Evolutionary conservation across 2,888 invertebrate genomes (phyloP), one percentile per base, ranked within the genome.

Genomic region (Tridacna crocea): DNA sequence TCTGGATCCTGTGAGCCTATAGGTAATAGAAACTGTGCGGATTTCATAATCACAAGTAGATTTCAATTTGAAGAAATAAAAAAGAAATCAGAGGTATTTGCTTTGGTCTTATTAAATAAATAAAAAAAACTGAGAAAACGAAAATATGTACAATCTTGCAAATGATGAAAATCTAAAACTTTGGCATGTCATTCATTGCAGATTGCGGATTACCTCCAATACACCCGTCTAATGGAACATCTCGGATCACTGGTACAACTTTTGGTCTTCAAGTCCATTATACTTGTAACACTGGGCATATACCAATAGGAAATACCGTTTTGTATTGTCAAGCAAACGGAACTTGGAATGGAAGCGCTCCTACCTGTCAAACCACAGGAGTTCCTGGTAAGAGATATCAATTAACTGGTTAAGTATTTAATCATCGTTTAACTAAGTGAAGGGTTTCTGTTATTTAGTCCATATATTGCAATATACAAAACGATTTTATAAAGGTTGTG

Each of bases 321-420:
- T 15, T 65, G 27, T 22, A 65, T 17, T 65, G 65, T 19, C 65
- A 65, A 27, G 65, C 65, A 36, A 65, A 65, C 26, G 36, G 36
- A 65, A 65, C 65, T 11, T 65, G 65, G 65, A 36, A 65, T 27
- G 65, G 36, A 26, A 65, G 65, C 65, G 8, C 65, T 24, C 60
- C 60, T 60, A 22, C 60, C 24, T 60, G 60, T 60, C n/a, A 22
- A 22, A 10, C 60, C n/a, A 60, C n/a, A 60, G 65, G 36, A 26
- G 26, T 65, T 19, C 36, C 27, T 24, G 65, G 36, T 26, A 65
- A 36, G 8, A 36, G 36, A 36, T 36, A 36, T 36, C 36, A 36
- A 36, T 36, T 4, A 36, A 36, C 36, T 36, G 36, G 36, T 36
- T 36, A 2, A 36, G 8, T 36, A 36, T 36, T 36, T 8, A 36